A percentile compares a stretch with the other conserved stretches of the same genome.
These are phyloP conservation scores for Egretta garzetta DNA, from an alignment of 2,113 vertebrate genomes.

Conservation along the genomic window DNA sequence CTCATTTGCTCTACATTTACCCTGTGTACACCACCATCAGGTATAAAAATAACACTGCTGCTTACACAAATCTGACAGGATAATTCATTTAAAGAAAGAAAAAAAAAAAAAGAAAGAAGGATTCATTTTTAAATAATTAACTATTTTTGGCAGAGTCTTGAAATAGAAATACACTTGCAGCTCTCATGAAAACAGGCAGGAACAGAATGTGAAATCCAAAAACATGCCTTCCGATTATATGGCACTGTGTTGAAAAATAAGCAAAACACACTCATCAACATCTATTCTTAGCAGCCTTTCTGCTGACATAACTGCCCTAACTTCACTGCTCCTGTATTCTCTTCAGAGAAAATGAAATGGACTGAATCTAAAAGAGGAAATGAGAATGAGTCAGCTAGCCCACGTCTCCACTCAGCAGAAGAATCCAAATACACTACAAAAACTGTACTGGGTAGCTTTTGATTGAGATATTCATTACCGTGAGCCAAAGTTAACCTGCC, in stretches of 20 bases:
- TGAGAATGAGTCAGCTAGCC: not conserved
- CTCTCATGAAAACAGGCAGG: constrained; percentile 1
- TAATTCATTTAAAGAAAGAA: not conserved
- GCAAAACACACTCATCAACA: not conserved
- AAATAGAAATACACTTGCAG: constrained; percentile 38
- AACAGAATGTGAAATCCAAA: constrained; percentile 52
- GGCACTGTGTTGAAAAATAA: constrained; percentile 11
- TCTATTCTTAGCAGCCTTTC: constrained; percentile 31
- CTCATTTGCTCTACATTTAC: not conserved
- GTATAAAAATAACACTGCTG: constrained; percentile 8
- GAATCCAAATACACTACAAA: not conserved
- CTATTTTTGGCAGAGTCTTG: not conserved
- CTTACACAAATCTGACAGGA: not conserved
- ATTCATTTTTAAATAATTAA: not conserved
- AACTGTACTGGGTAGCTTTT: not conserved
- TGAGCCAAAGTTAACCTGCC: not conserved
- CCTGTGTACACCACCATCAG: not conserved
- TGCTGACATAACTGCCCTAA: not conserved
- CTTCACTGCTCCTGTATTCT: not conserved
- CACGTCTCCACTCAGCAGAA: not conserved
- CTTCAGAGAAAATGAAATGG: not conserved
- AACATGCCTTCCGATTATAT: not conserved
- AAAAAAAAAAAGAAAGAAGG: not conserved
- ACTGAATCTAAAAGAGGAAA: not conserved
- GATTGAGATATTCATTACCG: not conserved